Evolutionary conservation across 2,888 invertebrate species (phyloP).

Genomic region (Stenchaetothrips biformis): DNA sequence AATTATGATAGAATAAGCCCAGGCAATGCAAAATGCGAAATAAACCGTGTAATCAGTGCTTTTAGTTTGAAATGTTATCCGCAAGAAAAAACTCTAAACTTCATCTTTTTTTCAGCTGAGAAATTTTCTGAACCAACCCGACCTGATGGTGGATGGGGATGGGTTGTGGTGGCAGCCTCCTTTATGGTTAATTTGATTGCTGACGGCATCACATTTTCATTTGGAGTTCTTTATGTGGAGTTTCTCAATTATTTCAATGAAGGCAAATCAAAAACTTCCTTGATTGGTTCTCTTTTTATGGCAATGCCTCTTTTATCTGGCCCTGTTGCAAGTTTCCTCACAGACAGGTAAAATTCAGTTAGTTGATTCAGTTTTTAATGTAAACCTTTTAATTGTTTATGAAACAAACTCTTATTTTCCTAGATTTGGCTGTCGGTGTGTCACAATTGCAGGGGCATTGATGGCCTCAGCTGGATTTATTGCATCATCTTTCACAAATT

Average conservation of each 20-base stretch:
- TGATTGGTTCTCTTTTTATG: slow-evolving; percentile 87
- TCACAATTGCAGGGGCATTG: slow-evolving; percentile 32
- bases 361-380: slow-evolving; percentile 34
- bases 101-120: not conserved
- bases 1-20: no score
- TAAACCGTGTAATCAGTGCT: no score
- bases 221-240: slow-evolving; percentile 83
- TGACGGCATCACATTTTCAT: slow-evolving; percentile 88
- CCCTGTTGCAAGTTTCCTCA: slow-evolving; percentile 76
- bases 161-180: slow-evolving; percentile 84
- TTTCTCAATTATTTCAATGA: slow-evolving; percentile 80
- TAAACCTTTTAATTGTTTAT: not conserved
- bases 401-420: not conserved
- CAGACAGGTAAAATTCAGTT: slow-evolving; percentile 56
- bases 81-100: not conserved
- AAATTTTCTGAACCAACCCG: slow-evolving; percentile 63
- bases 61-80: not conserved
- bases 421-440: slow-evolving; percentile 42
- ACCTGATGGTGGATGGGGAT: slow-evolving; percentile 89
- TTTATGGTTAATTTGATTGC: slow-evolving; percentile 87
- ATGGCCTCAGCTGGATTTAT: slow-evolving; percentile 72
- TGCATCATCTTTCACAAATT: slow-evolving; percentile 67
- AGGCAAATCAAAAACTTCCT: slow-evolving; percentile 80
- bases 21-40: no score
- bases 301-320: slow-evolving; percentile 84